Evolutionary conservation across 2,113 vertebrate species (phyloP), one percentile per base, ranked within the genome.

Genomic region (Bubo blakistoni): DNA sequence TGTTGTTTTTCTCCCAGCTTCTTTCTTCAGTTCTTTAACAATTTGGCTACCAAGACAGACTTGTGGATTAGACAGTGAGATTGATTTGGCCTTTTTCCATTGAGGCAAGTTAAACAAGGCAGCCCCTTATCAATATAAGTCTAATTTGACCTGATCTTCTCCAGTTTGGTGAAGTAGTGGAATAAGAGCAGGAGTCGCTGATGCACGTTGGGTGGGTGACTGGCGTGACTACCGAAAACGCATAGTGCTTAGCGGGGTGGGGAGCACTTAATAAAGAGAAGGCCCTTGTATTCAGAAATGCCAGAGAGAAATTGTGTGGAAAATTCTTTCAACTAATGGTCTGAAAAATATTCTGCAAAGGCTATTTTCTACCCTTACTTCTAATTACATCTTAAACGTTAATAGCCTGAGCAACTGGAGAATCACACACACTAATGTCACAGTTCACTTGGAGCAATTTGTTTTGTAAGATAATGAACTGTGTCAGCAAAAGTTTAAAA

Each of bases 281-380:
- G 80, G 87, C 54, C 70, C 59, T 96, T 91, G 90, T 69, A 49
- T 81, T 97, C 84, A 55, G 71, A 94, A 96, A 93, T 89, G 82
- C 44, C 13, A 81, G 72, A 66, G 86, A 96, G 87, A 97, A 97
- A 97, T 94, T 92, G 92, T 30, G 94, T 96, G 94, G 96, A 94
- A 98, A 97, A 97, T 96, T 95, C 96, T 97, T 90, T 76, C 72
- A 95, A 66, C 93, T 96, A 97, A 97, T 97, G 92, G 84, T 30
- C 91, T 97, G 96, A 94, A 95, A 97, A 97, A 98, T 95, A 88
- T 38, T 96, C 94, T 62, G 83, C 86, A 94, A 96, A 96, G 73
- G 88, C 97, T 96, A 72, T 97, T 97, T 97, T 96, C 91, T 93
- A 44, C 71, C 74, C 83, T 87, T 92, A 52, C 65, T 97, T 95